Percentiles rank a stretch among this genome's conserved stretches.
phyloP scores from a whole-genome alignment of 1,140 invertebrate genomes.

The Chironomus tepperi region DNA sequence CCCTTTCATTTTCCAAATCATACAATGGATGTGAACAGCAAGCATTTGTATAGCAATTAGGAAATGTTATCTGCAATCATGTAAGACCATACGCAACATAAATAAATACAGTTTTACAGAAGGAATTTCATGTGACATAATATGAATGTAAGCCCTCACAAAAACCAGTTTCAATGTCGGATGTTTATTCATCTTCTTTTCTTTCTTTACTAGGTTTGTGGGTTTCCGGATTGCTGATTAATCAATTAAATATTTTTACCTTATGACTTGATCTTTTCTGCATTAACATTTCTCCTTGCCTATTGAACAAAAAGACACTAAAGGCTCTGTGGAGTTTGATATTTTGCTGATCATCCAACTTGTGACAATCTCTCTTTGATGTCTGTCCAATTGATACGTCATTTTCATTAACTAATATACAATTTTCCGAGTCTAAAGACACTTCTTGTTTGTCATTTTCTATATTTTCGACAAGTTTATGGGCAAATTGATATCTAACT shows the following conservation, averaged over 20 bases:
- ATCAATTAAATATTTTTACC: conserved; percentile 50
- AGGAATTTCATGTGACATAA: background rate
- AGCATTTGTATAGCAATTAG: conserved; percentile 81
- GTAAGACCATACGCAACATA: background rate
- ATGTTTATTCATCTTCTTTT: background rate
- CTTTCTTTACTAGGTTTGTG: background rate
- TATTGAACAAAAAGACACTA: conserved; percentile 94
- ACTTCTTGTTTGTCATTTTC: conserved; percentile 30
- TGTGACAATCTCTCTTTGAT: conserved; percentile 85
- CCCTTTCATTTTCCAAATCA: conserved; percentile 62
- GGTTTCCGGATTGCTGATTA: background rate
- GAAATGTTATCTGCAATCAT: conserved; percentile 63
- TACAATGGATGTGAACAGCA: conserved; percentile 96
- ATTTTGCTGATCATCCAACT: conserved; percentile 53
- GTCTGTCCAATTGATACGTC: conserved; percentile 77
- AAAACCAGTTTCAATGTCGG: conserved; percentile 6
- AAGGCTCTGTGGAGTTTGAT: conserved; percentile 88
- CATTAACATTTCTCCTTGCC: conserved; percentile 69
- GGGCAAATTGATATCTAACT: background rate
- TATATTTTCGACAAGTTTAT: conserved; percentile 29
- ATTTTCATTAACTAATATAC: conserved; percentile 80
- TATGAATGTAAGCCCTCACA: background rate
- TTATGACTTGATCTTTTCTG: conserved; percentile 84
- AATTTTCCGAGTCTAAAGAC: conserved; percentile 41
- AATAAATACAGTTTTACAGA: background rate